Evolutionary conservation across 2,797 vertebrate species (phyloP).

Genomic region (Neomorphus geoffroyi): DNA sequence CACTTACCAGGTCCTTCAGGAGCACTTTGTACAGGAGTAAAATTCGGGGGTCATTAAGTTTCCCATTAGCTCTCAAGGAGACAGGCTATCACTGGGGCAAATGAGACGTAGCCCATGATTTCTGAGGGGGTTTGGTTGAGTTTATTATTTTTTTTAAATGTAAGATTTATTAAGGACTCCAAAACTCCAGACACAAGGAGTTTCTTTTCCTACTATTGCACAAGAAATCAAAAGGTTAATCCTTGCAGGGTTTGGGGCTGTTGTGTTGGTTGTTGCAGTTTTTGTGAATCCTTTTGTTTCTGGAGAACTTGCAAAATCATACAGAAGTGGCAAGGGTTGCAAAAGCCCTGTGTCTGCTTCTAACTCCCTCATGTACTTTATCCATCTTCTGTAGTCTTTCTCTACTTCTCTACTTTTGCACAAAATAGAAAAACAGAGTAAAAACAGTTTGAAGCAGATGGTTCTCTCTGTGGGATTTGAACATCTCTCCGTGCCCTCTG

Average conservation of each 20-base stretch:
- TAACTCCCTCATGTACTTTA: not conserved
- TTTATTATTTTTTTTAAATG: not conserved
- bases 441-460: not conserved
- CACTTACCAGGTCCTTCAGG: constrained; percentile 40
- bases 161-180: not conserved
- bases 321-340: not conserved
- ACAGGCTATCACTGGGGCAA: not conserved
- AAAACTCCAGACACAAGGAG: not conserved
- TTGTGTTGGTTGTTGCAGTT: not conserved
- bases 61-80: constrained; percentile 51
- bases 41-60: constrained; percentile 57
- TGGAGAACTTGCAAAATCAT: not conserved
- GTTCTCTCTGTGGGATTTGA: fast-evolving
- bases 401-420: not conserved
- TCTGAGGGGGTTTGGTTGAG: not conserved
- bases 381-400: not conserved
- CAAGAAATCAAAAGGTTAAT: not conserved
- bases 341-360: not conserved
- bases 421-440: not conserved
- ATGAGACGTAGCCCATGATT: not conserved
- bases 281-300: not conserved
- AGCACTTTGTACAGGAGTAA: constrained; percentile 39
- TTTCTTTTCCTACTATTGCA: not conserved
- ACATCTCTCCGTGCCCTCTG: not conserved
- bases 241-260: not conserved